Base-by-base conservation (phyloP, 2,113 vertebrate genomes). In the Microtus pennsylvanicus region DNA sequence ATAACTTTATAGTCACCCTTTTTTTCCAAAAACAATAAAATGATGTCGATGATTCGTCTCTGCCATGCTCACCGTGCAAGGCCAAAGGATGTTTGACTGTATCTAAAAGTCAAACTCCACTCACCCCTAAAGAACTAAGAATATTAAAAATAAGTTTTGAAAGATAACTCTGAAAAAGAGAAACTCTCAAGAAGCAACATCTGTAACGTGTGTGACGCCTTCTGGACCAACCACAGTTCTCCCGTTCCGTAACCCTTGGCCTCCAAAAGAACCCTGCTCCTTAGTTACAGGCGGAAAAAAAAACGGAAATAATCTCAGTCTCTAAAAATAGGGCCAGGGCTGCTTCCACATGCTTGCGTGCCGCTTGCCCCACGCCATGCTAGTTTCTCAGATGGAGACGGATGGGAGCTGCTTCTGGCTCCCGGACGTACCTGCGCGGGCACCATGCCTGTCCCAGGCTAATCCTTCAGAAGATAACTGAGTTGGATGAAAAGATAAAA, bases 41-140 rank as follows among this genome's bases (percentile, higher is more conserved):
- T 69, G 63, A 83, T 33, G 13, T 67, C 5, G 3, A 81, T 92
- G 96, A 93, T 38, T 95, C 92, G 90, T 67, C 90, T 58, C 76
- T 61, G 19, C 70, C 90, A 63, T 22, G 35, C 87, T 95, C 88
- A 75, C 90, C 96, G 96, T 92, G 76, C 90, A 93, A 97, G 85
- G 65, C 92, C 96, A 97, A 88, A 98, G 94, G 96, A 97, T 24
- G 4, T 81, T 30, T 61, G 70, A 95, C 58, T 93, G 14, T 81
- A 96, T 92, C 90, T 93, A 93, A 95, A 96, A 94, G 94, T 93
- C 95, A 96, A 96, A 74, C 93, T 78, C 81, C 91, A 96, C 52
- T 96, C 92, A 42, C 80, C 88, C 92, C 91, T 85, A 61, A 65
- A 90, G 61, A 87, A 90, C 88, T 61, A 47, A 94, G 55, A 58